These are phyloP conservation scores for Drosophila varians DNA, from an alignment of 1,140 invertebrate species.

Conservation along the genomic window DNA sequence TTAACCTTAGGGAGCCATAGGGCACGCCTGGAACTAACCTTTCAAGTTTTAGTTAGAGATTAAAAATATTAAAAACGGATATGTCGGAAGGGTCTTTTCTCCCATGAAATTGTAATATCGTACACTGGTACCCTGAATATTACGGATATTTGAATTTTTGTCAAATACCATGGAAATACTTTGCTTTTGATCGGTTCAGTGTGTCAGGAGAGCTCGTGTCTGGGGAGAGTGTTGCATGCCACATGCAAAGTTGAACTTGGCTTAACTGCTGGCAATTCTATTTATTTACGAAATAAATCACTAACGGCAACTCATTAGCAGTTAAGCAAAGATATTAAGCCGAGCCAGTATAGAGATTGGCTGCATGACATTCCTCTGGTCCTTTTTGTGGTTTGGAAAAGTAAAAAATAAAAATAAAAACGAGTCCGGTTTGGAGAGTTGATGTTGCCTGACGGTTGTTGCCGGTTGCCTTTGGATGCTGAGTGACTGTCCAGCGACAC, in stretches of 20 bases:
- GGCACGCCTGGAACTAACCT: slow-evolving; percentile 1
- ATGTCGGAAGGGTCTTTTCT: background rate
- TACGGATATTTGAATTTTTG: background rate
- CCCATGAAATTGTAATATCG: too few species aligned
- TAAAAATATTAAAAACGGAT: too few species aligned
- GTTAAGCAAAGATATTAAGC: slow-evolving; percentile 75
- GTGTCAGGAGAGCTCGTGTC: slow-evolving; percentile 44
- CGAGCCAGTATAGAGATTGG: slow-evolving; percentile 60
- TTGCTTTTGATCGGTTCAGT: slow-evolving; percentile 23
- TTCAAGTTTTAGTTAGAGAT: too few species aligned
- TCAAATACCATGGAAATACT: background rate
- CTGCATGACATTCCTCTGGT: slow-evolving; percentile 63
- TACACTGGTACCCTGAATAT: background rate
- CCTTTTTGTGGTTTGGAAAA: slow-evolving; percentile 15
- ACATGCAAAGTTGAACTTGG: slow-evolving; percentile 63
- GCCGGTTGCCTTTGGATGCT: background rate
- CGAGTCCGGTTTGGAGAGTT: slow-evolving; percentile 40
- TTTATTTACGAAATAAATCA: slow-evolving; percentile 82
- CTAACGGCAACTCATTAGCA: slow-evolving; percentile 82
- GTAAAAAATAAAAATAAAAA: background rate
- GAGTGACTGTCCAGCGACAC: slow-evolving; percentile 48
- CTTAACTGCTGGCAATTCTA: slow-evolving; percentile 74
- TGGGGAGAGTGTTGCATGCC: slow-evolving; percentile 57
- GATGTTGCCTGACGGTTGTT: slow-evolving; percentile 11
- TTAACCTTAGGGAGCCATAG: slow-evolving; percentile 1